Base-by-base conservation (phyloP, 2,113 vertebrate genomes). In the Tauraco erythrolophus region DNA sequence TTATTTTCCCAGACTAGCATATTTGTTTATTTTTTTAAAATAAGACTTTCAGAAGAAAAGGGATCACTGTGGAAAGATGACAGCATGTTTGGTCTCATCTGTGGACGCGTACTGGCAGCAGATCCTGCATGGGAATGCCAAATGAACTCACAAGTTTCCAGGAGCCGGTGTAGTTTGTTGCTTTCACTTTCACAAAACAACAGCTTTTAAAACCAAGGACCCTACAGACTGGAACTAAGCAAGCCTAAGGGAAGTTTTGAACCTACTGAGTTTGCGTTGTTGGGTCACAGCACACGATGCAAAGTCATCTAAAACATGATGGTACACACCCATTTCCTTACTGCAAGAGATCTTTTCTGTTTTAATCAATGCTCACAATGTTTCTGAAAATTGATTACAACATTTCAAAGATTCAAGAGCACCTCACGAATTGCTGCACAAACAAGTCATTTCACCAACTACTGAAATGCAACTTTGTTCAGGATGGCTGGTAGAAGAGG, bases 301-400 rank as follows among this genome's bases (percentile, higher is more conserved):
- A 0, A 93, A 75, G 14, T 58, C 22, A 58, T 54, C 68, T 62
- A n/a, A 57, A 90, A 65, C 13, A 10, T 9, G 22, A 45, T 31
- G 24, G 14, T 33, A 28, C 13, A 7, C 0, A 2, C 4, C 8
- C 23, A 7, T 24, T 79, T 93, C 62, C 62, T 70, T 58, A 61
- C 23, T 0, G 2, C 50, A 37, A 39, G 45, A 60, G 31, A 51
- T 30, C 14, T 46, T 71, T 50, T 31, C 56, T 50, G 3, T 17
- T 68, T 74, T 35, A 80, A 57, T 27, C 23, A n/a, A 54, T 3
- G 10, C 14, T 43, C 0, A 0, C 1, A 9, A 39, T 5, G 18
- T 33, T 85, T 81, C n/a, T 24, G 10, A 72, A 94, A 79, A 31
- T 12, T 24, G 37, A 45, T 0, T 45, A 13, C n/a, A 93, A 35